phyloP scores from a whole-genome alignment of 2,113 vertebrate species.

The Ceuthmochares aereus region DNA sequence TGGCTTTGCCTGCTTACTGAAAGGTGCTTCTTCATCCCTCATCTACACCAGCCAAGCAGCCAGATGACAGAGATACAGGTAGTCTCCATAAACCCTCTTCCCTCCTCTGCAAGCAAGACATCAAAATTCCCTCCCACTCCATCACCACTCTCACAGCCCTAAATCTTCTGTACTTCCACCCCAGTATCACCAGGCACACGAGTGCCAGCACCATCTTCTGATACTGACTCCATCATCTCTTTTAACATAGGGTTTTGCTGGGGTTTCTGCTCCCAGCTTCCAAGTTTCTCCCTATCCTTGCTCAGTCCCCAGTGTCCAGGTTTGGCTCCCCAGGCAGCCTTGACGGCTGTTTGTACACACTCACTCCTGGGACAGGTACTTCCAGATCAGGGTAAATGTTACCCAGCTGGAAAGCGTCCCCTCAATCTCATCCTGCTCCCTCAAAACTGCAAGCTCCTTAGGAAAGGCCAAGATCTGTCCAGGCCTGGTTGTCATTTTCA shows the following conservation, averaged over 20 bases:
- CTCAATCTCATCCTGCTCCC: neutral
- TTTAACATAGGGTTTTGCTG: rapidly evolving
- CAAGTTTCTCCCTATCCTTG: neutral
- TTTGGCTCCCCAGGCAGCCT: rapidly evolving
- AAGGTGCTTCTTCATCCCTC: neutral
- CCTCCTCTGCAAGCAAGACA: neutral
- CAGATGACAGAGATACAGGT: neutral
- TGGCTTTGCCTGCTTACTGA: neutral
- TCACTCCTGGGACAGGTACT: rapidly evolving
- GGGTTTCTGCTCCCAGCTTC: neutral
- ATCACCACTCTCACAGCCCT: neutral
- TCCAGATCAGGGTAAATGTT: neutral
- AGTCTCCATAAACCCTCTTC: neutral
- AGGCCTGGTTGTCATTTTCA: neutral
- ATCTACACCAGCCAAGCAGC: neutral
- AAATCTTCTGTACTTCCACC: neutral
- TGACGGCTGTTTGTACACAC: rapidly evolving
- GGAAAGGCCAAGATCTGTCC: neutral
- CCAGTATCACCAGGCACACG: rapidly evolving
- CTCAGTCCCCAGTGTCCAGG: neutral
- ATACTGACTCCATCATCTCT: neutral
- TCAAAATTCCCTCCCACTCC: neutral
- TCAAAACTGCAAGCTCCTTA: neutral
- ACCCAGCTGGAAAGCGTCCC: neutral
- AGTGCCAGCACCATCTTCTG: neutral